Percentiles rank a stretch among this genome's conserved stretches.
Conservation (phyloP, 2,888 invertebrate genomes). For the Drosophila falleni region DNA sequence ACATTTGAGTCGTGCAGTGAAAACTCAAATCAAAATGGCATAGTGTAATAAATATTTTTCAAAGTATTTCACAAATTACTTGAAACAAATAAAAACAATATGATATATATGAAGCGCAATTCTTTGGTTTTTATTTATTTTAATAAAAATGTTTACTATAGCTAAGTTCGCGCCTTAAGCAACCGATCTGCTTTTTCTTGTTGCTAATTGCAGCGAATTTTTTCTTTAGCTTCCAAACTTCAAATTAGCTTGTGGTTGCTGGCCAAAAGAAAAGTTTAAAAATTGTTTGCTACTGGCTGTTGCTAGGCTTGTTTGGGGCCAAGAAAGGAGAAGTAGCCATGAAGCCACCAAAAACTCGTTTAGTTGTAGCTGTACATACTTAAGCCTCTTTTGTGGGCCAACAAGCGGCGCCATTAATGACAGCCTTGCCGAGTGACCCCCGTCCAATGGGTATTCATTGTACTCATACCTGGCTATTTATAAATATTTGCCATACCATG, state of each 20-base stretch:
- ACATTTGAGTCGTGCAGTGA: neutral
- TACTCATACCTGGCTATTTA: conserved; percentile 53
- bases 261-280: conserved; percentile 23
- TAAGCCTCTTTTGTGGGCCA: conserved; percentile 73
- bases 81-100: conserved; percentile 18
- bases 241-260: conserved; percentile 37
- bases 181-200: conserved; percentile 4
- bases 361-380: conserved; percentile 56
- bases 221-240: conserved; percentile 31
- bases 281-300: conserved; percentile 31
- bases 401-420: conserved; percentile 80
- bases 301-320: conserved; percentile 13
- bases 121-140: no score
- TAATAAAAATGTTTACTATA: no score
- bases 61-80: conserved; percentile 22
- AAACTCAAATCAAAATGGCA: no score
- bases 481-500: conserved; percentile 40
- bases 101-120: neutral
- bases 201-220: conserved; percentile 61
- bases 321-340: conserved; percentile 33
- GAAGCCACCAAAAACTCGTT: conserved; percentile 56
- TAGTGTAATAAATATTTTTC: conserved; percentile 33
- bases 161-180: no score
- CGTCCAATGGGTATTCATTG: conserved; percentile 28
- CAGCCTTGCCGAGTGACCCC: conserved; percentile 62